Percentiles rank a stretch among this genome's conserved stretches.
Conservation (phyloP, 2,888 invertebrate genomes). For the Drosophila demipolita region DNA sequence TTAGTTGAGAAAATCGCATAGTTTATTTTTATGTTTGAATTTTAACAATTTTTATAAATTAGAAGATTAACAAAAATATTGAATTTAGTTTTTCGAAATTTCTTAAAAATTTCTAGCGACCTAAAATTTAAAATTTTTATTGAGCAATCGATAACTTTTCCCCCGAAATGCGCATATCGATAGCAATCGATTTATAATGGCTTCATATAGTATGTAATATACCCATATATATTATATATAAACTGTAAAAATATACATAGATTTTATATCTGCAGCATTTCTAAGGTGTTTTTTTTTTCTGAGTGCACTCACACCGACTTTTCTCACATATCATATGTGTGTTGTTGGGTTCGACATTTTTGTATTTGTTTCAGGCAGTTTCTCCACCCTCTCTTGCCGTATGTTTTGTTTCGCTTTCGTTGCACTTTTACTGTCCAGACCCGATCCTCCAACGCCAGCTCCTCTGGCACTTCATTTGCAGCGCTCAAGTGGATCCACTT, state of each 20-base stretch:
- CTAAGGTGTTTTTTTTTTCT: background rate
- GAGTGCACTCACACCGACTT: slow-evolving; percentile 3
- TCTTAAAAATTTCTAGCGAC: background rate
- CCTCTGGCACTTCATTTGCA: slow-evolving; percentile 79
- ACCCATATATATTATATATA: background rate
- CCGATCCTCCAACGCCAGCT: slow-evolving; percentile 41
- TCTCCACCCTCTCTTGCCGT: background rate
- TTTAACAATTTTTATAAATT: background rate
- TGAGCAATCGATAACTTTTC: background rate
- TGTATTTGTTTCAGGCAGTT: slow-evolving; percentile 74
- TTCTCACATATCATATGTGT: slow-evolving; percentile 67
- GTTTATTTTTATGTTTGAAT: background rate
- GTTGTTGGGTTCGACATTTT: slow-evolving; percentile 71
- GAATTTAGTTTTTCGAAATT: background rate
- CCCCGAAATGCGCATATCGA: background rate
- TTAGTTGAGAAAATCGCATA: background rate
- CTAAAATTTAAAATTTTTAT: background rate
- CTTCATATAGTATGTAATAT: background rate
- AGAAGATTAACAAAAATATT: background rate
- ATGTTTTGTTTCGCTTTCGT: slow-evolving; percentile 75
- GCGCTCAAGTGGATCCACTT: slow-evolving; percentile 83
- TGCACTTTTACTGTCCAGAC: slow-evolving; percentile 76
- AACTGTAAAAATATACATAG: background rate
- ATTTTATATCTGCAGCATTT: background rate
- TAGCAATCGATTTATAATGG: background rate